Base-by-base conservation (phyloP, 2,113 vertebrate genomes). In the Pontoporia blainvillei region DNA sequence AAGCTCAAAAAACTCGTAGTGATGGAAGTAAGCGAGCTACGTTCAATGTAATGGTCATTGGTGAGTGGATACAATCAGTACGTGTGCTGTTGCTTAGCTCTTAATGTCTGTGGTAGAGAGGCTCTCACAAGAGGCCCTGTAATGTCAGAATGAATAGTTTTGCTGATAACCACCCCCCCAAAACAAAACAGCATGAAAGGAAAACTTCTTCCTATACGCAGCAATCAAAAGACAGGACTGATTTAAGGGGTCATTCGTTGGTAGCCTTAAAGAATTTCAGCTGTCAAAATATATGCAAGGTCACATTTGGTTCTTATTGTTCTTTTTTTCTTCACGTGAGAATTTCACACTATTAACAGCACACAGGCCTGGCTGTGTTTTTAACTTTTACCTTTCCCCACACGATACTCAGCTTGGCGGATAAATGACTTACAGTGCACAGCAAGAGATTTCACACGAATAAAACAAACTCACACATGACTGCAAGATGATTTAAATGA, bases 1-100 rank as follows among this genome's bases (percentile, higher is more conserved):
- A 98, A 98, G 98, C 98, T 98, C 96, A 97, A 96, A 98, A 96
- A 98, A 96, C 95, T 52, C 31, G 88, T 82, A 97, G 94, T 91
- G 95, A 97, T 97, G 97, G 92, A 97, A 96, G 89, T 27, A 93
- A 97, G 96, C 90, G 72, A 85, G 93, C 86, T 90, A 85, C 64
- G 81, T 41, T 97, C 95, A 72, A 97, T 95, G 97, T 97, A 97
- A 97, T 94, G 92, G 41, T 82, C 89, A 91, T 84, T 4, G 61
- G 95, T 82, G 96, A 96, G 96, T 7, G 44, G 97, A 97, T 29
- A 0, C 1, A 85, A 96, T 96, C 89, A 8, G 8, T 14, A n/a
- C 10, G 1, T 0, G 0, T 1, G 94, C 94, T 59, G 7, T 3
- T 64, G 95, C 95, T 97, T 96, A 90, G 94, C 92, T 0, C 0